Evolutionary conservation across 1,140 invertebrate species (phyloP).

Genomic region (Mercenaria mercenaria): DNA sequence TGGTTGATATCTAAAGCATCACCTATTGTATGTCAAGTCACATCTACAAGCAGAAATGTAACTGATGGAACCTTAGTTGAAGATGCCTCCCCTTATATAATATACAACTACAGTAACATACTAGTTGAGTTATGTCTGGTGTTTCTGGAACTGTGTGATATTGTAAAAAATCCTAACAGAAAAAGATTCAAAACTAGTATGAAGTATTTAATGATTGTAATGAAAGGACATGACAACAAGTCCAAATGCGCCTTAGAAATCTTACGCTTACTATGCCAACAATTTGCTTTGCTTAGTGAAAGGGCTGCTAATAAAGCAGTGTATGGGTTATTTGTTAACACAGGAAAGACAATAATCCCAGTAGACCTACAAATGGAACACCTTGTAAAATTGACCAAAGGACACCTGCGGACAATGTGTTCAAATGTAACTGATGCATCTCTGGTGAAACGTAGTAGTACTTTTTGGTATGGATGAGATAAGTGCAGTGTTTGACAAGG

Average conservation of each 20-base stretch:
- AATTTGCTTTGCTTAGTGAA: constrained; percentile 31
- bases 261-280: constrained; percentile 4
- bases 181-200: constrained; percentile 40
- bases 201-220: constrained; percentile 67
- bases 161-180: constrained; percentile 47
- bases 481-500: neutral
- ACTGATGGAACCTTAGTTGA: neutral
- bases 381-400: constrained; percentile 44
- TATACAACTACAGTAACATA: constrained; percentile 39
- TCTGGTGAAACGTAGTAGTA: neutral
- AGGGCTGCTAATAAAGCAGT: neutral
- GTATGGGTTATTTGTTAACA: constrained; percentile 48
- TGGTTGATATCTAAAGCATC: neutral
- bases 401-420: constrained; percentile 2
- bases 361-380: constrained; percentile 44
- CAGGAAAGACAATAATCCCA: constrained; percentile 3
- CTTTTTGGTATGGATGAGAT: constrained; percentile 16
- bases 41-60: neutral
- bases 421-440: constrained; percentile 1
- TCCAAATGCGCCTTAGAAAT: constrained; percentile 55
- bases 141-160: constrained; percentile 43
- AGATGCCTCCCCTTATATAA: neutral
- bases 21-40: neutral
- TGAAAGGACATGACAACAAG: constrained; percentile 63
- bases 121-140: constrained; percentile 55